These are phyloP conservation scores for Agrotis segetum DNA, from an alignment of 2,888 invertebrate genomes.

Conservation along the genomic window DNA sequence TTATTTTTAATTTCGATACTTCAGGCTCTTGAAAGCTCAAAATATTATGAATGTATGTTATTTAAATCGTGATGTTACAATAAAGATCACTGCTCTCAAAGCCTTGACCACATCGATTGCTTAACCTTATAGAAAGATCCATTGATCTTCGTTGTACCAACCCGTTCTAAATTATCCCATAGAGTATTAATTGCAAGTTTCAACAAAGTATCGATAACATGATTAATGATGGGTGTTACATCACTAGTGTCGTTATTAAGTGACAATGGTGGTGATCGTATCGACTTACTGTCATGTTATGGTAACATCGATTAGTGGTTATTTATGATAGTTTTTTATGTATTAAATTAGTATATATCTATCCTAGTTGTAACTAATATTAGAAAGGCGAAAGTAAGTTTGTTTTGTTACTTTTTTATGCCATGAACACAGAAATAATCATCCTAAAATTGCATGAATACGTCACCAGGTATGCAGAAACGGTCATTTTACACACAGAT, in stretches of 20 bases:
- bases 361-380: too few species aligned
- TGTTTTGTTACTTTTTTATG: too few species aligned
- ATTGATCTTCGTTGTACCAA: constrained; percentile 32
- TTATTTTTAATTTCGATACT: not conserved
- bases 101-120: constrained; percentile 41
- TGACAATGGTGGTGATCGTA: constrained; percentile 32
- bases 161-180: constrained; percentile 47
- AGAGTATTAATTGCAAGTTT: constrained; percentile 46
- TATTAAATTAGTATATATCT: too few species aligned
- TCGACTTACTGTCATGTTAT: constrained; percentile 14
- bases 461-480: too few species aligned
- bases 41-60: not conserved
- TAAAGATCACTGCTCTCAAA: constrained; percentile 26
- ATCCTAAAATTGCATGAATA: too few species aligned
- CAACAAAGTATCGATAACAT: constrained; percentile 46
- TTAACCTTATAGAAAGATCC: constrained; percentile 24
- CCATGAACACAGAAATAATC: too few species aligned
- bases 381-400: not conserved
- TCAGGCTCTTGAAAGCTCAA: not conserved
- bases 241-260: constrained; percentile 22
- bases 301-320: not conserved
- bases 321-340: not conserved
- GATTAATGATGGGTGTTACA: constrained; percentile 35
- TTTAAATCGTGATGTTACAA: constrained; percentile 29
- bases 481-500: too few species aligned